Base-by-base conservation (phyloP, 2,797 vertebrate species). In the Gallinago stenura region DNA sequence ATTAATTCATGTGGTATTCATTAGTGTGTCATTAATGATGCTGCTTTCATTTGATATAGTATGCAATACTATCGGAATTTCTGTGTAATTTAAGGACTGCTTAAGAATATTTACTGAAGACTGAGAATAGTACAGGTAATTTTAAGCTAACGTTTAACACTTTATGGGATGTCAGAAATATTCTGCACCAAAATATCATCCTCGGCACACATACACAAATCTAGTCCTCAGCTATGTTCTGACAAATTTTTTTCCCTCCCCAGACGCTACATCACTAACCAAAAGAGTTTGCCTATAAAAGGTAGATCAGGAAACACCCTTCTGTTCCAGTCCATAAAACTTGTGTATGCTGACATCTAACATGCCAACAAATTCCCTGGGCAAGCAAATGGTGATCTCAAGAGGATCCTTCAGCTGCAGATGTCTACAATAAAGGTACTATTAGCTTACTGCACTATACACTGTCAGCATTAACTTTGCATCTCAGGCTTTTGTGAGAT, bases 1-100 rank as follows among this genome's bases (percentile, higher is more conserved):
- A 98, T 91, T 97, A 97, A 97, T 97, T 97, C 91, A 97, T 95
- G 71, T 33, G 65, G 35, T 93, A 95, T 97, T 97, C 93, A 97
- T 97, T 97, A 95, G 91, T 70, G 88, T 61, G 83, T 79, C 88
- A 85, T 92, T 96, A 97, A 95, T 95, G 85, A 93, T 87, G 83
- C 54, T 71, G 77, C 68, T 90, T 78, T 89, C 91, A 20, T 95
- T 96, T 96, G 79, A 33, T 93, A 45, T 17, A 62, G 86, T 91
- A 43, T 35, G 71, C 24, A 91, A 87, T 68, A 35, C 28, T 91
- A 28, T 10, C 80, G 83, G 71, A 95, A 94, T 70, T 92, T 93
- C 87, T 90, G 54, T 37, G 46, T 65, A 91, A 89, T 94, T 89
- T 90, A 64, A 54, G 2, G 2, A 33, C 83, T 83, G 48, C 37